These are phyloP conservation scores for Ptiloglossa arizonensis DNA, from an alignment of 1,140 invertebrate species.

Conservation along the genomic window DNA sequence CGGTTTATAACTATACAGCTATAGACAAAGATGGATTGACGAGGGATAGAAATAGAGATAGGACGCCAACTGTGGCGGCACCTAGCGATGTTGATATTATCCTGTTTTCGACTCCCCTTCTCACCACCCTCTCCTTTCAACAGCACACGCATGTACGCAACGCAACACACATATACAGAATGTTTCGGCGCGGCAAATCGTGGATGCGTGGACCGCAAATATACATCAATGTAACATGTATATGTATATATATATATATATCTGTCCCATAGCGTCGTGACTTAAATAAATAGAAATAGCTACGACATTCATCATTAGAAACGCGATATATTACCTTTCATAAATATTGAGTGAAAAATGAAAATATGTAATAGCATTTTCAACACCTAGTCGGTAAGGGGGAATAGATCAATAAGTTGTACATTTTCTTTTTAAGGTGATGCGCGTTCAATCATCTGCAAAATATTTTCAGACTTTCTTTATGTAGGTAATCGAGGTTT, in stretches of 20 bases:
- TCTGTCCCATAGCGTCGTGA: not conserved
- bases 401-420: slow-evolving; percentile 78
- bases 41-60: slow-evolving; percentile 70
- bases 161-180: slow-evolving; percentile 23
- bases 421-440: slow-evolving; percentile 71
- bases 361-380: not conserved
- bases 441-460: slow-evolving; percentile 24
- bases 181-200: slow-evolving; percentile 72
- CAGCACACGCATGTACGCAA: slow-evolving; percentile 27
- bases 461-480: slow-evolving; percentile 12
- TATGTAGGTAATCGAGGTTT: not conserved
- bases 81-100: slow-evolving; percentile 59
- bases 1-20: slow-evolving; percentile 45
- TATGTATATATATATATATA: slow-evolving; percentile 6
- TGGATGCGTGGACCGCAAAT: slow-evolving; percentile 53
- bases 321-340: not conserved
- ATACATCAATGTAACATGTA: slow-evolving; percentile 26
- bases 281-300: slow-evolving; percentile 29
- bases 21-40: slow-evolving; percentile 45
- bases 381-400: slow-evolving; percentile 55
- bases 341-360: not conserved
- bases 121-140: slow-evolving; percentile 20
- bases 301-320: not conserved
- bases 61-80: slow-evolving; percentile 73
- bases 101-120: slow-evolving; percentile 33